Conservation (phyloP, 1,140 invertebrate genomes). For the Rhynchophorus ferrugineus region DNA sequence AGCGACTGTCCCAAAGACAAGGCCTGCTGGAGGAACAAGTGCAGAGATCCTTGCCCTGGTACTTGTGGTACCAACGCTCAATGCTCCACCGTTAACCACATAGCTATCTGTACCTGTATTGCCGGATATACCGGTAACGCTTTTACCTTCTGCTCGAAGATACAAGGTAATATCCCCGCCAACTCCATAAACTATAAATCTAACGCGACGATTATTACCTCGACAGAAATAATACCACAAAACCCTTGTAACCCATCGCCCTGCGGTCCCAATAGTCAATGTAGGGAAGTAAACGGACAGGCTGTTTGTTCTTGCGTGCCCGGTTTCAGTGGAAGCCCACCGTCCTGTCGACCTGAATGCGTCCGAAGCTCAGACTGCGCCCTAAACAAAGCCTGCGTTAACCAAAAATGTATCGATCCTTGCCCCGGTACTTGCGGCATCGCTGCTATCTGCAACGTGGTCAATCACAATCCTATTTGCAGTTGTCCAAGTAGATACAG, state of each 20-base stretch:
- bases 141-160: slow-evolving; percentile 52
- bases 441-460: slow-evolving; percentile 58
- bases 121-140: slow-evolving; percentile 63
- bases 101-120: slow-evolving; percentile 58
- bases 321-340: slow-evolving; percentile 64
- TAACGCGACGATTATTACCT: not conserved
- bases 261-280: slow-evolving; percentile 72
- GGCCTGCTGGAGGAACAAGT: slow-evolving; percentile 54
- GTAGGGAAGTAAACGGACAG: slow-evolving; percentile 58
- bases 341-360: slow-evolving; percentile 63
- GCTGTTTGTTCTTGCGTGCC: slow-evolving; percentile 68
- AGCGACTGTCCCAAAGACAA: slow-evolving; percentile 50
- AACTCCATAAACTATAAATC: not conserved
- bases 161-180: not conserved
- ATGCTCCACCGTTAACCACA: slow-evolving; percentile 60
- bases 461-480: slow-evolving; percentile 62
- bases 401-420: slow-evolving; percentile 61
- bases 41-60: slow-evolving; percentile 53
- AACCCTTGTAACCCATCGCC: slow-evolving; percentile 65
- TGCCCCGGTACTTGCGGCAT: slow-evolving; percentile 60
- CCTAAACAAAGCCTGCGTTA: slow-evolving; percentile 53
- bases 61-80: slow-evolving; percentile 60
- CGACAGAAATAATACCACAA: slow-evolving; percentile 24
- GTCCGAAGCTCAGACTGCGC: slow-evolving; percentile 57
- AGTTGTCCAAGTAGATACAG: slow-evolving; percentile 54